Evolutionary conservation across 2,888 invertebrate genomes (phyloP), one percentile per base, ranked within the genome.

Genomic region (Yponomeuta evonymella): DNA sequence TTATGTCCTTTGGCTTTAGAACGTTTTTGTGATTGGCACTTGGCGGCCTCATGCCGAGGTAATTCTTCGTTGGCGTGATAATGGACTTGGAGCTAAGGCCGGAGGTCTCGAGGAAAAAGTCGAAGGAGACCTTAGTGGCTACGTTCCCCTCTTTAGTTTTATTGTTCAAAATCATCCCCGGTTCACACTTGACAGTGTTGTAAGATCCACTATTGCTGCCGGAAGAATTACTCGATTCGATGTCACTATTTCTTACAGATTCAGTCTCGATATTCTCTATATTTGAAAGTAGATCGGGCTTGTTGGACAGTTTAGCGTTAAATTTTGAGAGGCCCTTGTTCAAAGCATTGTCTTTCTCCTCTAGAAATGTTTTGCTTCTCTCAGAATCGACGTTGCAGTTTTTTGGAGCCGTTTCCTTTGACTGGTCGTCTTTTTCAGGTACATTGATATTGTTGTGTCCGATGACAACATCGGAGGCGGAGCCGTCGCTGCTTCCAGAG

Each of bases 61-160:
- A 87, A 74, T 81, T 81, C 76, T 85, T 90, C 75, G 75, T 87
- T 48, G 89, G 87, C 11, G 95, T 95, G 77, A 95, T 91, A 78
- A 96, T 95, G 67, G 96, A 95, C 86, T 96, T 96, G 75, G 96
- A 95, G 86, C 96, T 96, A 73, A 96, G 93, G 71, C 96, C 96
- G 70, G 96, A 96, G 30, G 95, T 94, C 84, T 96, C 96, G 70
- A 96, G 87, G 81, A 96, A 96, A 82, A 95, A 94, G 84, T 96
- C 96, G 78, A 96, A 96, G 30, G 93, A 84, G 58, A 90, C 88
- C 82, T 81, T 93, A 77, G 81, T 93, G 77, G 78, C 82, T 72
- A 77, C 85, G 75, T 79, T 83, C 33, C 80, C 75, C 51, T 58
- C 51, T 58, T 58, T 58, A 12, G 51, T 58, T 58, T 58, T 58